A percentile compares a stretch with the other conserved stretches of the same genome.
These are phyloP conservation scores for Unio pictorum DNA, from an alignment of 2,888 invertebrate species.

Conservation along the genomic window DNA sequence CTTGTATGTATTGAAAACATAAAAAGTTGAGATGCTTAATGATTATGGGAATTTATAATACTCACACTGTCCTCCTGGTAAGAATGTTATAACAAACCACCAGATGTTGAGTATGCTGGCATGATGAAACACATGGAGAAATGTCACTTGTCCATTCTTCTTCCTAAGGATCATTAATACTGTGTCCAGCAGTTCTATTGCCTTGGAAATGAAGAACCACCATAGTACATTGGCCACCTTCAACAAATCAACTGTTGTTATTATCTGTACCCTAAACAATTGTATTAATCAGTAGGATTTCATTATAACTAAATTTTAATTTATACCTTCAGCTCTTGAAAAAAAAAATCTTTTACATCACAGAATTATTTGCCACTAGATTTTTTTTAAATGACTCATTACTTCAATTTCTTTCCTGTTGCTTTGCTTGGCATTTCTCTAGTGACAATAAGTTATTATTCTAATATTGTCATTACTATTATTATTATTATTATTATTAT, in stretches of 20 bases:
- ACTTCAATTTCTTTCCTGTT: too few species aligned
- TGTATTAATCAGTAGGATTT: background rate
- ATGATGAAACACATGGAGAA: constrained; percentile 95
- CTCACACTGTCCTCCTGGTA: constrained; percentile 80
- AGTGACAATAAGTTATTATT: too few species aligned
- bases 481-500: too few species aligned
- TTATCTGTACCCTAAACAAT: background rate
- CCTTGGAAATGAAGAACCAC: constrained; percentile 71
- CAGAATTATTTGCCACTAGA: too few species aligned
- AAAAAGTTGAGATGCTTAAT: too few species aligned
- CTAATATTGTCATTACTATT: too few species aligned
- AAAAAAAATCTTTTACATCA: too few species aligned
- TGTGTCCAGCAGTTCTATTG: constrained; percentile 70
- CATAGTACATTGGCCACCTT: constrained; percentile 68
- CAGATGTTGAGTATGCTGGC: constrained; percentile 94
- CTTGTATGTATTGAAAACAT: too few species aligned
- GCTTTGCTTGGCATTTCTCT: too few species aligned
- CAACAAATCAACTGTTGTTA: constrained; percentile 8
- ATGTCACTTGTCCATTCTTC: constrained; percentile 90
- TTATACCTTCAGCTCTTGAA: too few species aligned
- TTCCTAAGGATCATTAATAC: constrained; percentile 91
- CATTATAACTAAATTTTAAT: too few species aligned
- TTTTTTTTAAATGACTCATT: too few species aligned
- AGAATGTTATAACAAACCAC: constrained; percentile 86
- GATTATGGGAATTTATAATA: constrained; percentile 14